These are phyloP conservation scores for Rhabdomys dilectus DNA, from an alignment of 2,113 vertebrate species.

Conservation along the genomic window DNA sequence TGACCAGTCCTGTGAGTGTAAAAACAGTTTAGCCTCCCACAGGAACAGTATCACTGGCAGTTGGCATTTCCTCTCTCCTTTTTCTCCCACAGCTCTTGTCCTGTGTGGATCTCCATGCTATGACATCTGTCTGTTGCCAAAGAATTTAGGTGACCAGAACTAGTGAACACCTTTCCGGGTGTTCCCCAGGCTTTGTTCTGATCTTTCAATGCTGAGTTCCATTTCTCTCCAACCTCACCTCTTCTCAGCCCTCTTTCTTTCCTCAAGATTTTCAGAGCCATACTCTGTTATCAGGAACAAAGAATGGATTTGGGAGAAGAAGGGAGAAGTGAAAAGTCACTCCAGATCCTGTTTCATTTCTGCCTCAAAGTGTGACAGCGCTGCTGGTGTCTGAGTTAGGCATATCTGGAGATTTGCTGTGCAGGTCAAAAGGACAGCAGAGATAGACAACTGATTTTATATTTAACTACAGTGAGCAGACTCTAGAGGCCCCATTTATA, in stretches of 20 bases:
- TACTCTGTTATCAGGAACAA: background rate
- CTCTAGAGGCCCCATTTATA: background rate
- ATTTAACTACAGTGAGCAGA: background rate
- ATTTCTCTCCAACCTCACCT: background rate
- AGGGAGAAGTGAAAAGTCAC: background rate
- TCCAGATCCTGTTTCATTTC: background rate
- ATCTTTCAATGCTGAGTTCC: background rate
- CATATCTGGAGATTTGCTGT: background rate
- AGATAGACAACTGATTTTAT: background rate
- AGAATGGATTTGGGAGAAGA: background rate
- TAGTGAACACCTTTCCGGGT: no score
- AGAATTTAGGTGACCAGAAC: background rate
- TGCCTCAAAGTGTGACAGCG: background rate
- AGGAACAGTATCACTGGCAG: background rate
- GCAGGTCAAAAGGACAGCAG: background rate
- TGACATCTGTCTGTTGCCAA: background rate
- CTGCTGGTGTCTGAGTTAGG: background rate
- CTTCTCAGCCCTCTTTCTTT: background rate
- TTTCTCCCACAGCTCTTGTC: background rate
- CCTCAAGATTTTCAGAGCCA: constrained; percentile 6
- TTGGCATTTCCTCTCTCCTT: background rate
- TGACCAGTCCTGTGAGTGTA: background rate
- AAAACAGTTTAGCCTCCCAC: background rate
- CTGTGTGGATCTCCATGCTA: background rate
- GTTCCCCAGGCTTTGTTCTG: background rate